Percentiles rank a stretch among this genome's conserved stretches.
phyloP scores from a whole-genome alignment of 1,140 invertebrate species.

The Trypoxylus dichotomus region DNA sequence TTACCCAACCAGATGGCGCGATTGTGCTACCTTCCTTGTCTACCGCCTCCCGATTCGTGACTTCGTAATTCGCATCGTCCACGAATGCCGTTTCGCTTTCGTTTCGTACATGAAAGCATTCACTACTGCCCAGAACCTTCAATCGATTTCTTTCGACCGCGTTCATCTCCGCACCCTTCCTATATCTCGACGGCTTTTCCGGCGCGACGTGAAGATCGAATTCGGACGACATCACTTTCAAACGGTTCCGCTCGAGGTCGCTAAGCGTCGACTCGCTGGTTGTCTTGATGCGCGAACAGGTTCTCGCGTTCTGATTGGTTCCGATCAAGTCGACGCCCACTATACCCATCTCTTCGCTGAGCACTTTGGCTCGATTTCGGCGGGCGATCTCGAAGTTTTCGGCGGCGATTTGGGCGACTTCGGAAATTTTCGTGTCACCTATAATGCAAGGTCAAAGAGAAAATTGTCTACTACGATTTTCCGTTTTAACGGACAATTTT shows the following conservation, averaged over 20 bases:
- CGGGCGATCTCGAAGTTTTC: slow-evolving; percentile 43
- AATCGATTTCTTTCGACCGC: slow-evolving; percentile 40
- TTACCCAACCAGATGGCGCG: too few species aligned
- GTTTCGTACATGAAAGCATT: slow-evolving; percentile 21
- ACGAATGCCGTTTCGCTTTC: not conserved
- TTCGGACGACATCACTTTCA: slow-evolving; percentile 51
- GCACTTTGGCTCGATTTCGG: slow-evolving; percentile 44
- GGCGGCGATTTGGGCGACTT: not conserved
- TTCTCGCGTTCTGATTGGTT: not conserved
- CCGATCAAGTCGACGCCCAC: not conserved
- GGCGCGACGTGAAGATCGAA: not conserved
- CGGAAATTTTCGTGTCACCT: not conserved
- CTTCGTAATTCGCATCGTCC: too few species aligned
- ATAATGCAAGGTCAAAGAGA: too few species aligned
- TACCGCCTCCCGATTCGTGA: too few species aligned
- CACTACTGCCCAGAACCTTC: slow-evolving; percentile 41
- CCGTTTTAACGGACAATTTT: too few species aligned
- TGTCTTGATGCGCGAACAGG: not conserved
- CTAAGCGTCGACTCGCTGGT: slow-evolving; percentile 37
- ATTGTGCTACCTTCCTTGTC: too few species aligned
- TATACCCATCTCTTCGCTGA: slow-evolving; percentile 43
- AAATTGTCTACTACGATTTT: too few species aligned
- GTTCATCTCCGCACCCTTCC: slow-evolving; percentile 26
- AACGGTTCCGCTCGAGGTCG: slow-evolving; percentile 51
- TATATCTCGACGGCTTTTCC: not conserved